A percentile compares a stretch with the other conserved stretches of the same genome.
Conservation (phyloP, 1,140 invertebrate genomes). For the Drosophila mauritiana region DNA sequence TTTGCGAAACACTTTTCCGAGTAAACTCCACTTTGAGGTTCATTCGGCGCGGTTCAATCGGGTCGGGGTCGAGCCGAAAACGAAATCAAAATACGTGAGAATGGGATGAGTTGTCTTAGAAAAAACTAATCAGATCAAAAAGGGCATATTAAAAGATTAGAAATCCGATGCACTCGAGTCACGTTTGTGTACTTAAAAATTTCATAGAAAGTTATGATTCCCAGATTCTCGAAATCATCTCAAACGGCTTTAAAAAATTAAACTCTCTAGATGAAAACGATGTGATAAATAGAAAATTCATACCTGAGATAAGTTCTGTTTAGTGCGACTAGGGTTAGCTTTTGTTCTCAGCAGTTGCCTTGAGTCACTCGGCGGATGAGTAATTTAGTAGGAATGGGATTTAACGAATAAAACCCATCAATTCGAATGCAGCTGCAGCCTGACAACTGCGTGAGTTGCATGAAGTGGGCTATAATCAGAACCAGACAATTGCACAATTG, state of each 20-base stretch:
- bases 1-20: conserved; percentile 64
- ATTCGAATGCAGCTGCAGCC: conserved; percentile 25
- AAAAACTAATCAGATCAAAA: conserved; percentile 36
- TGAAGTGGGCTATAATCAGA: conserved; percentile 68
- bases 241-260: conserved; percentile 14
- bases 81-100: conserved; percentile 70
- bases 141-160: conserved; percentile 75
- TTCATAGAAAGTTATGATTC: conserved; percentile 69
- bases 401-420: conserved; percentile 6
- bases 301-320: conserved; percentile 2
- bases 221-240: conserved; percentile 43
- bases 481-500: conserved; percentile 44
- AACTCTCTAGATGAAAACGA: conserved; percentile 50
- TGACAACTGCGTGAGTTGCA: conserved; percentile 64
- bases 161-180: conserved; percentile 62
- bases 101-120: conserved; percentile 30
- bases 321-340: conserved; percentile 19
- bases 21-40: conserved; percentile 26
- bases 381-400: conserved; percentile 38
- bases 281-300: conserved; percentile 46
- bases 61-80: conserved; percentile 63
- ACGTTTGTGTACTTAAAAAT: conserved; percentile 70
- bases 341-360: conserved; percentile 34
- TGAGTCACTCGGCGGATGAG: conserved; percentile 63
- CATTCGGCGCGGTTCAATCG: conserved; percentile 46